Evolutionary conservation across 2,797 vertebrate species (phyloP).

Genomic region (Limnodromus scolopaceus): DNA sequence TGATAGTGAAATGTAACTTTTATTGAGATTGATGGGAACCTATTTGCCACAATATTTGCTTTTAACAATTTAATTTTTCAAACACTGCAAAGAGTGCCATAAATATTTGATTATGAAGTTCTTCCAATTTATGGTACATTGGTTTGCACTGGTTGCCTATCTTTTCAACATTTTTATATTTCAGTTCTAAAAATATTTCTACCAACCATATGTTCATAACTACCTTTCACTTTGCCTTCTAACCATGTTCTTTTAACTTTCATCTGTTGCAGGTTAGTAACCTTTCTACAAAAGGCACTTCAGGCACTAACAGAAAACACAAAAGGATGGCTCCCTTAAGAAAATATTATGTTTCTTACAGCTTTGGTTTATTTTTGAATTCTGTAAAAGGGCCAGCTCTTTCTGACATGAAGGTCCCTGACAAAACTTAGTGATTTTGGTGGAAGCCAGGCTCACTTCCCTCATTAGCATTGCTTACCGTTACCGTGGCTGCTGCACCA

Average conservation of each 20-base stretch:
- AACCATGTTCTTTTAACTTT: conserved; percentile 40
- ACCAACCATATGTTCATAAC: conserved; percentile 12
- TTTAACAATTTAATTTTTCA: conserved; percentile 87
- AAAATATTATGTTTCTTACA: conserved; percentile 40
- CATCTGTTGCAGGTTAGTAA: conserved; percentile 45
- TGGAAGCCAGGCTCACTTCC: neutral
- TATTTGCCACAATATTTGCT: conserved; percentile 84
- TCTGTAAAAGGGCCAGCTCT: neutral
- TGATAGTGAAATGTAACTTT: conserved; percentile 77
- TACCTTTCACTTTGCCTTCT: conserved; percentile 43
- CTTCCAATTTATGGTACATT: conserved; percentile 66
- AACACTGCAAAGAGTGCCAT: conserved; percentile 72
- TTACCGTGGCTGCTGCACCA: neutral
- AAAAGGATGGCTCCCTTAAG: conserved; percentile 27
- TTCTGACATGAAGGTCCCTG: neutral
- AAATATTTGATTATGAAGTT: conserved; percentile 81
- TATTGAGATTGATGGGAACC: conserved; percentile 80
- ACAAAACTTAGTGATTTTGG: neutral
- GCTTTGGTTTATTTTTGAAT: neutral
- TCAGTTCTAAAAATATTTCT: conserved; percentile 55
- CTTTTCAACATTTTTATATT: conserved; percentile 31
- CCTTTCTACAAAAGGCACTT: conserved; percentile 33
- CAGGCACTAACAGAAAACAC: conserved; percentile 22
- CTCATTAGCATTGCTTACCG: neutral
- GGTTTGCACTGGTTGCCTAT: conserved; percentile 49